A percentile compares a stretch with the other conserved stretches of the same genome.
Evolutionary conservation across 2,888 invertebrate genomes (phyloP).

Genomic region (Stenodema calcarata): DNA sequence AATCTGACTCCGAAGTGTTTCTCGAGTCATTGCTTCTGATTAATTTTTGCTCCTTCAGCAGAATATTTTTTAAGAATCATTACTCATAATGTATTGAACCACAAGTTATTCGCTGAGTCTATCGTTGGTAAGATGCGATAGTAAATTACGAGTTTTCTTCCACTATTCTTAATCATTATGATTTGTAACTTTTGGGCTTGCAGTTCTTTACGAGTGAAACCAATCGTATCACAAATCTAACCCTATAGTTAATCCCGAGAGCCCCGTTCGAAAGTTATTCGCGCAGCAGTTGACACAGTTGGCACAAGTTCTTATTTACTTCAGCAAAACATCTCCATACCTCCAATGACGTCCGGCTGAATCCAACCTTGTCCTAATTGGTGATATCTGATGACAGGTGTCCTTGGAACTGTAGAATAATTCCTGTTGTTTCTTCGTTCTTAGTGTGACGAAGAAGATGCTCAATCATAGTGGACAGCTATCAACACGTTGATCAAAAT

Average conservation of each 20-base stretch:
- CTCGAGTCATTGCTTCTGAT: too few relatives aligned
- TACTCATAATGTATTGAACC: too few relatives aligned
- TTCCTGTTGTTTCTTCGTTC: not conserved
- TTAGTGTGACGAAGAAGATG: not conserved
- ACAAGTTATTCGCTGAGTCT: too few relatives aligned
- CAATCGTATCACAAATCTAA: not conserved
- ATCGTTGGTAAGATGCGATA: too few relatives aligned
- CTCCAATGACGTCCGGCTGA: not conserved
- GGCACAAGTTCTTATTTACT: conserved; percentile 15
- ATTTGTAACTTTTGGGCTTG: not conserved
- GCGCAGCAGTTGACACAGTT: conserved; percentile 25
- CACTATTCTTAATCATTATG: not conserved
- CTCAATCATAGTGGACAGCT: too few relatives aligned
- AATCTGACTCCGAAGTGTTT: too few relatives aligned
- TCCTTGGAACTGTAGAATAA: not conserved
- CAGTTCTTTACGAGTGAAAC: not conserved
- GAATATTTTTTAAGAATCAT: too few relatives aligned
- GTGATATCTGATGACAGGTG: not conserved
- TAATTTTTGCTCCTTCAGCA: too few relatives aligned
- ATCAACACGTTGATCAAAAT: too few relatives aligned
- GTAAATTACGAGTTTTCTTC: too few relatives aligned
- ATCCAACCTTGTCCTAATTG: not conserved
- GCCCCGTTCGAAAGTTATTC: not conserved
- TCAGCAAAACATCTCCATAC: conserved; percentile 13
- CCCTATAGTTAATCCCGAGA: not conserved